Percentiles rank a stretch among this genome's conserved stretches.
phyloP scores from a whole-genome alignment of 2,888 invertebrate genomes.

The Acanthosepion esculentum region DNA sequence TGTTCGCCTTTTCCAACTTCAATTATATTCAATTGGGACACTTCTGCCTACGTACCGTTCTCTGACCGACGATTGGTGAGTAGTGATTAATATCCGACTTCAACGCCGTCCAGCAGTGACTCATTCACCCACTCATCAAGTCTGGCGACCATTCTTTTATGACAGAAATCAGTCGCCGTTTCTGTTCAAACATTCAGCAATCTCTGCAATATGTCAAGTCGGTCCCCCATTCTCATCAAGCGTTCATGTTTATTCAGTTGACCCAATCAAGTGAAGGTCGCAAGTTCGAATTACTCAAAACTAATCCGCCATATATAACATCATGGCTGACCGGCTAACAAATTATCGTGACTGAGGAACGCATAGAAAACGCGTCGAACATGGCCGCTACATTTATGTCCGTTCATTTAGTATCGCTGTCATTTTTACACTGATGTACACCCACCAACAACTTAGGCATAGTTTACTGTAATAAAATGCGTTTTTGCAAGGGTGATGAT shows the following conservation, averaged over 20 bases:
- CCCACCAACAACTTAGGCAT: too few species aligned
- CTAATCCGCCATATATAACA: background rate
- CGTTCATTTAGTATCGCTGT: too few species aligned
- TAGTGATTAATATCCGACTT: background rate
- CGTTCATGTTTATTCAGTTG: background rate
- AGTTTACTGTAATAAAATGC: too few species aligned
- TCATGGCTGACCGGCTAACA: background rate
- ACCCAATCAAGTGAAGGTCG: background rate
- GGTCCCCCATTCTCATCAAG: background rate
- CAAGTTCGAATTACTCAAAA: constrained; percentile 18
- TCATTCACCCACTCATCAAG: constrained; percentile 2
- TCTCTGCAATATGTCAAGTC: background rate
- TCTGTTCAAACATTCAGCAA: background rate
- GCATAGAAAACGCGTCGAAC: background rate
- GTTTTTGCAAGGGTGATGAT: too few species aligned
- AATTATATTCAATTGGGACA: background rate
- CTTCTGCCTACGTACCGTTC: background rate
- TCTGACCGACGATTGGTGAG: background rate
- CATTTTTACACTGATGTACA: too few species aligned
- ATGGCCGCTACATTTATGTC: background rate
- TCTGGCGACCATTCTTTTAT: background rate
- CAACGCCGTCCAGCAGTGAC: background rate
- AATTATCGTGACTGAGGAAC: background rate
- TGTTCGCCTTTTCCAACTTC: background rate
- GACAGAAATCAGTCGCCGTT: background rate